Percentiles rank a stretch among this genome's conserved stretches.
Evolutionary conservation across 2,888 invertebrate genomes (phyloP).

Genomic region (Drosophila sordidapex): DNA sequence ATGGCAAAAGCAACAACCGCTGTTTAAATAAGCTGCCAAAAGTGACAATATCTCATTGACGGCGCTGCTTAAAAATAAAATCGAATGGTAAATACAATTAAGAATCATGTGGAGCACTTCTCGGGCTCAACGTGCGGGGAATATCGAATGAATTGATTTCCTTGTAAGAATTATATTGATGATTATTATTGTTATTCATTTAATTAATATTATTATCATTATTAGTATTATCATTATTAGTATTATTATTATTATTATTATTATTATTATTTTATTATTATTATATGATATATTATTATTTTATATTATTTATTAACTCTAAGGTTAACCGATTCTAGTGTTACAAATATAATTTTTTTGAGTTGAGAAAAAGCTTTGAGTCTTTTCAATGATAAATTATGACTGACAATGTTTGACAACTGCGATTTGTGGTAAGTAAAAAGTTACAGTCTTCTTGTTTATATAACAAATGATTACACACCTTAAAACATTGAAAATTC

Average conservation of each 20-base stretch:
- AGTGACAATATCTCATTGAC: conserved; percentile 69
- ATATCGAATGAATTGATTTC: not conserved
- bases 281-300: not conserved
- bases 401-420: not conserved
- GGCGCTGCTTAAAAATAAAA: conserved; percentile 15
- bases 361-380: not conserved
- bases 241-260: not conserved
- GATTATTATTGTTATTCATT: not conserved
- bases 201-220: not conserved
- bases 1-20: conserved; percentile 17
- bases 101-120: conserved; percentile 22
- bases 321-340: not conserved
- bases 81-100: conserved; percentile 4
- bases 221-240: not conserved
- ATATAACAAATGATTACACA: not conserved
- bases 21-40: conserved; percentile 21
- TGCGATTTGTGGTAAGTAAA: not conserved
- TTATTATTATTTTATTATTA: not conserved
- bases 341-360: not conserved
- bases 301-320: not conserved
- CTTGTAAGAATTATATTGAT: not conserved
- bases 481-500: not conserved
- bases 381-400: not conserved
- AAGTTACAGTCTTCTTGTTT: not conserved
- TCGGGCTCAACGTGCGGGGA: not conserved